A percentile compares a stretch with the other conserved stretches of the same genome.
phyloP scores from a whole-genome alignment of 92 coral and sea anemone genomes.

The Diadumene lineata region DNA sequence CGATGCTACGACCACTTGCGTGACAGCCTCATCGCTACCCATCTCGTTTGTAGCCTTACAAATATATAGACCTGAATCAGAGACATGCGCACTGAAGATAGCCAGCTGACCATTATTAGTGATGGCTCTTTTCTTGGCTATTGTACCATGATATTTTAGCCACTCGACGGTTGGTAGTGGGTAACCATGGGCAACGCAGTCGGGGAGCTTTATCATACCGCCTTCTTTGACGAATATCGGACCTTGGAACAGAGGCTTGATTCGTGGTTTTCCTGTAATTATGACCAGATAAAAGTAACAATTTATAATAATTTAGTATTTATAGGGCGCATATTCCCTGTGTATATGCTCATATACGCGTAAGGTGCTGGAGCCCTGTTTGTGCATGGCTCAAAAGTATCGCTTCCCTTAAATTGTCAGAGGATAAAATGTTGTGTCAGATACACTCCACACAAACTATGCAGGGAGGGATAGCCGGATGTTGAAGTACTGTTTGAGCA shows the following conservation, averaged over 20 bases:
- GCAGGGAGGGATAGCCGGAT: too few relatives aligned
- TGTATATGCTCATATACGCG: too few relatives aligned
- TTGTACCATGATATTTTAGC: conserved; percentile 42
- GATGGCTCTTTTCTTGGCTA: conserved; percentile 30
- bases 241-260: conserved; percentile 38
- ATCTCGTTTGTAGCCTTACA: conserved; percentile 54
- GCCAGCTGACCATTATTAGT: conserved; percentile 22
- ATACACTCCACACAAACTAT: too few relatives aligned
- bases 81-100: conserved; percentile 28
- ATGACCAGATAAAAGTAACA: too few relatives aligned
- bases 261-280: conserved; percentile 45
- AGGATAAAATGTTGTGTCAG: too few relatives aligned
- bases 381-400: too few relatives aligned
- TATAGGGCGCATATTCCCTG: too few relatives aligned
- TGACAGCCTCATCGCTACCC: conserved; percentile 45
- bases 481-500: too few relatives aligned
- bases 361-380: too few relatives aligned
- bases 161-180: conserved; percentile 59
- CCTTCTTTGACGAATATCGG: conserved; percentile 51
- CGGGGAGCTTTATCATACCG: conserved; percentile 42
- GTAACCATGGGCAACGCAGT: conserved; percentile 61
- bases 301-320: too few relatives aligned
- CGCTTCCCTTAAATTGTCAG: too few relatives aligned
- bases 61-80: conserved; percentile 59
- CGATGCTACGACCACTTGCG: conserved; percentile 59